Conservation (phyloP, 1,140 invertebrate genomes). For the Aplysia californica region DNA sequence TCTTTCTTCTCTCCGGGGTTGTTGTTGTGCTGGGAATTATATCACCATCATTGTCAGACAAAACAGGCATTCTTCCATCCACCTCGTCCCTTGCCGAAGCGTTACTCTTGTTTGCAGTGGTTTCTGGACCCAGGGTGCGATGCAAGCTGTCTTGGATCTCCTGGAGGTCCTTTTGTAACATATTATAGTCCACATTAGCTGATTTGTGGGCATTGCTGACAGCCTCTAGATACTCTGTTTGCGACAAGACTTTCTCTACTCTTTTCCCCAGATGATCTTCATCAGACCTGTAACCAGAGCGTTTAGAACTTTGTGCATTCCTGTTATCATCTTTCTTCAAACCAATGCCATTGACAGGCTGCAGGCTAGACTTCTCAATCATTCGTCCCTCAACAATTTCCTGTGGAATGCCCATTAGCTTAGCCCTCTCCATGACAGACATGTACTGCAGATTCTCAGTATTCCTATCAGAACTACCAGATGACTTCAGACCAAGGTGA, state of each 20-base stretch:
- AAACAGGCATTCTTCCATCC: background rate
- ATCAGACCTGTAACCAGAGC: background rate
- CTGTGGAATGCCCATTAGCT: background rate
- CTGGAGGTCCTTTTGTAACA: conserved; percentile 50
- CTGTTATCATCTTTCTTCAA: too few relatives aligned
- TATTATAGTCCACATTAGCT: conserved; percentile 43
- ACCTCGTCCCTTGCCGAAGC: background rate
- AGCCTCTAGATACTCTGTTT: conserved; percentile 34
- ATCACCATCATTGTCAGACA: conserved; percentile 36
- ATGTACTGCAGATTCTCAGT: too few relatives aligned
- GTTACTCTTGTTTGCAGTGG: background rate
- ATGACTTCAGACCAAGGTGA: too few relatives aligned
- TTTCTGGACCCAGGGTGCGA: background rate
- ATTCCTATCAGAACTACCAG: too few relatives aligned
- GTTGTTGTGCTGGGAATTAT: conserved; percentile 43
- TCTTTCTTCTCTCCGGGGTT: conserved; percentile 33
- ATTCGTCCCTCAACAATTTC: background rate
- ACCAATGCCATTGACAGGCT: too few relatives aligned
- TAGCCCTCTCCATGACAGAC: background rate
- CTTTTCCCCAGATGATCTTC: conserved; percentile 20
- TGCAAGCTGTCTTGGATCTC: conserved; percentile 56
- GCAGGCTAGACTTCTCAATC: too few relatives aligned
- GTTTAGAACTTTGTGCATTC: too few relatives aligned
- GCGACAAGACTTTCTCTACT: conserved; percentile 30
- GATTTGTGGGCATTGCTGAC: too few relatives aligned